phyloP scores from a whole-genome alignment of 2,797 vertebrate genomes.

The Sebastes kiyomatsui region DNA sequence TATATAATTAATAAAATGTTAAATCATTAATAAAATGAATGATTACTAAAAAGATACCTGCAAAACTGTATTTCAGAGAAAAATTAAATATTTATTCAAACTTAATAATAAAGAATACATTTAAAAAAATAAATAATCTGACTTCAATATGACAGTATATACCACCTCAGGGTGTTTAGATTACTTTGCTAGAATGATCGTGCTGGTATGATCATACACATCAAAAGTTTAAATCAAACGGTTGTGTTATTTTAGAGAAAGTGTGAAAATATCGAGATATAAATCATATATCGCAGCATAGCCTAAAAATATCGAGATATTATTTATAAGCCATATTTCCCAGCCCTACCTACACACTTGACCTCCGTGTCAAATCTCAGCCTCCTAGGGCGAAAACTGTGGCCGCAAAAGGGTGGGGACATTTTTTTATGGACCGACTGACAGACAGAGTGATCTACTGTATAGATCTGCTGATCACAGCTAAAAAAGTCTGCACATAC shows the following conservation, averaged over 20 bases:
- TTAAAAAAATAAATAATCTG: neutral
- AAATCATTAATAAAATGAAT: neutral
- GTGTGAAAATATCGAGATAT: neutral
- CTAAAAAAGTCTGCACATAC: neutral
- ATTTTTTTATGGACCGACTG: neutral
- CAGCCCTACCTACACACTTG: neutral
- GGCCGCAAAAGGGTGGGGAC: neutral
- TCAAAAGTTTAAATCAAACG: neutral
- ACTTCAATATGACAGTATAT: neutral
- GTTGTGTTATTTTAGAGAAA: neutral
- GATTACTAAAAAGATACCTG: neutral
- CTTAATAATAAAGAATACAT: neutral
- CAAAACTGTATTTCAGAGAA: neutral
- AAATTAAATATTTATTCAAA: neutral
- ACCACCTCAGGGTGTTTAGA: neutral
- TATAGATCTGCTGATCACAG: neutral
- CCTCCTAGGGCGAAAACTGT: neutral
- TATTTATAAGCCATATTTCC: neutral
- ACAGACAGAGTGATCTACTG: neutral
- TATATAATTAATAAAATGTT: neutral
- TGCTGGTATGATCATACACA: too few relatives aligned
- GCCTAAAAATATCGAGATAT: neutral
- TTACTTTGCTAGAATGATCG: neutral
- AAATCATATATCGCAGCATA: neutral
- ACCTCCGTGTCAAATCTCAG: neutral